Conservation (phyloP, 2,113 vertebrate species). For the Bagarius yarrelli region DNA sequence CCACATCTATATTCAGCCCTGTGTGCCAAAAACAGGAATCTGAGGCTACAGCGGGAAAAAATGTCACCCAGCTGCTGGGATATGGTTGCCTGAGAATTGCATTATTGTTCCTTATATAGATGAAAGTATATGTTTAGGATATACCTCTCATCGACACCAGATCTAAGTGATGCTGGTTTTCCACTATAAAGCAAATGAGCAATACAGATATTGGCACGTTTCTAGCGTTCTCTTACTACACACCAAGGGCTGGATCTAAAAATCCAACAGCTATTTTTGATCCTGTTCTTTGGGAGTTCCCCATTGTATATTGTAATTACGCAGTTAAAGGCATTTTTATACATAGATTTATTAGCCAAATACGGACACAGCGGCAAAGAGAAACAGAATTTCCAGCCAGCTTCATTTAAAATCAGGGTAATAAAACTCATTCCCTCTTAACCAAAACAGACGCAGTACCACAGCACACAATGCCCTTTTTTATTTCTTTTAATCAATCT, state of each 20-base stretch:
- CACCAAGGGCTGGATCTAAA: constrained; percentile 28
- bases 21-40: neutral
- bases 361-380: constrained; percentile 44
- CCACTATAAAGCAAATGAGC: neutral
- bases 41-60: neutral
- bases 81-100: neutral
- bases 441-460: constrained; percentile 29
- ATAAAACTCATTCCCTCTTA: constrained; percentile 31
- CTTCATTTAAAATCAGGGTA: constrained; percentile 17
- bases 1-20: neutral
- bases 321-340: constrained; percentile 52
- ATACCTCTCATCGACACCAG: neutral
- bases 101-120: neutral
- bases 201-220: neutral
- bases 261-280: constrained; percentile 50
- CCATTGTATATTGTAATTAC: constrained; percentile 59
- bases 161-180: neutral
- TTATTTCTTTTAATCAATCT: constrained; percentile 12
- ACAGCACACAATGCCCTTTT: neutral
- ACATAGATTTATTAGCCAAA: constrained; percentile 58
- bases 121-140: neutral
- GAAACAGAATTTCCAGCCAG: neutral
- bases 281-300: constrained; percentile 23
- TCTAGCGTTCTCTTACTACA: neutral
- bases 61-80: neutral